Base-by-base conservation (phyloP, 2,113 vertebrate genomes). In the Pandion haliaetus region DNA sequence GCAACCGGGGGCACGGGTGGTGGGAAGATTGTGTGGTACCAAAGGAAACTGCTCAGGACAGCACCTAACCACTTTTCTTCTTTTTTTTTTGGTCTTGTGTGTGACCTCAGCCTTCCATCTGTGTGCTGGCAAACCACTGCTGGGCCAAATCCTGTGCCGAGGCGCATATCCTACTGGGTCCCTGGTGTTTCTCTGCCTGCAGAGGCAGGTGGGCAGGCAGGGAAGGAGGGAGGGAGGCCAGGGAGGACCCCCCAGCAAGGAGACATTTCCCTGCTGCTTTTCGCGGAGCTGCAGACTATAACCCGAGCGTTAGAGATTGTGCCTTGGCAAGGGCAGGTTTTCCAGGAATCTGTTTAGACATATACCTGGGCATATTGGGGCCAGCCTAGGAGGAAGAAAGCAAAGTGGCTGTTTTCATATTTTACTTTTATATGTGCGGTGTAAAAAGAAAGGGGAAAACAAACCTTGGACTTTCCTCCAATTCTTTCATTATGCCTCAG, bases 311-410 rank as follows among this genome's bases (percentile, higher is more conserved):
- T 29, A 45, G 28, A 58, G 80, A 54, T 28, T 8, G 71, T 1
- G 0, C 76, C 67, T 42, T 0, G 6, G 86, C 91, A 21, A 26
- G 54, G 79, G 79, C 82, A 86, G 90, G 58, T 83, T 95, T 81
- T 73, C 79, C 90, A 92, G 79, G 54, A 93, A 63, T 96, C 80
- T 92, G 90, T 92, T 95, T 18, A 83, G 85, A 61, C 95, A 92
- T 78, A 95, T 83, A 16, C 79, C 65, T 25, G 67, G 76, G 88
- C 49, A 90, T 9, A 86, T 7, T 8, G 6, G 49, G 95, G 40
- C 90, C 94, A 82, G 74, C 57, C 78, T 32, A 31, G 47, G 25
- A 80, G 93, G 94, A 86, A 90, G 67, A 95, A 95, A 92, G 63
- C 5, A 21, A 63, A 93, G 57, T 1, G 34, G 38, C 42, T 83